These are phyloP conservation scores for Drosophila mettleri DNA, from an alignment of 2,888 invertebrate genomes.

Conservation along the genomic window DNA sequence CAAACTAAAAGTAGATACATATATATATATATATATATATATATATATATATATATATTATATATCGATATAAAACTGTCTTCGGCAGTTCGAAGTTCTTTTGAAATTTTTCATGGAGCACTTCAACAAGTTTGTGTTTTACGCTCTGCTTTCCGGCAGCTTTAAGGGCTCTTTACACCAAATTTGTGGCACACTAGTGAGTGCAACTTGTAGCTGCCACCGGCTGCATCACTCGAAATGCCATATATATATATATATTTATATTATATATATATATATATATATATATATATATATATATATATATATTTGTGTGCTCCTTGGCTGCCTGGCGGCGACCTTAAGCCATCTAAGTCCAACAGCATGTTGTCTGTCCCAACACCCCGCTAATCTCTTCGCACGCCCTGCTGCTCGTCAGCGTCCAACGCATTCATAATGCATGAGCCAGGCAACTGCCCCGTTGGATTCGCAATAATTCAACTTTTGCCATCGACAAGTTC, in stretches of 20 bases:
- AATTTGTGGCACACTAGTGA: slow-evolving; percentile 49
- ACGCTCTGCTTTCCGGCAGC: slow-evolving; percentile 11
- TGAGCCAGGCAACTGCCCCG: slow-evolving; percentile 21
- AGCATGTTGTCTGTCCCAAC: slow-evolving; percentile 51
- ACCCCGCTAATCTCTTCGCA: slow-evolving; percentile 1
- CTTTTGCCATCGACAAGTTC: slow-evolving; percentile 73
- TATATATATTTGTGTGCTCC: background rate
- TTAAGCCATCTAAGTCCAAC: slow-evolving; percentile 67
- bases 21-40: background rate
- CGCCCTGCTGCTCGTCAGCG: slow-evolving; percentile 15
- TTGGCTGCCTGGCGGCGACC: slow-evolving; percentile 22
- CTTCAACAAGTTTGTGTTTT: slow-evolving; percentile 30
- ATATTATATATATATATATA: background rate
- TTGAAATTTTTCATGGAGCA: slow-evolving; percentile 1
- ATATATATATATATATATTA: background rate
- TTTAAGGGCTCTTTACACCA: slow-evolving; percentile 38
- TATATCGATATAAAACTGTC: background rate
- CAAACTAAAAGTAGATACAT: background rate
- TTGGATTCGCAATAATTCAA: slow-evolving; percentile 60
- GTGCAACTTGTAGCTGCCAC: slow-evolving; percentile 17
- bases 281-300: background rate
- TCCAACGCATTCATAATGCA: slow-evolving; percentile 62
- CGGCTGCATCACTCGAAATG: slow-evolving; percentile 4
- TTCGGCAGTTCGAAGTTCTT: background rate
- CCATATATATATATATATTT: slow-evolving; percentile 7